Percentiles rank a stretch among this genome's conserved stretches.
phyloP scores from a whole-genome alignment of 2,888 invertebrate species.

The Serripes groenlandicus region DNA sequence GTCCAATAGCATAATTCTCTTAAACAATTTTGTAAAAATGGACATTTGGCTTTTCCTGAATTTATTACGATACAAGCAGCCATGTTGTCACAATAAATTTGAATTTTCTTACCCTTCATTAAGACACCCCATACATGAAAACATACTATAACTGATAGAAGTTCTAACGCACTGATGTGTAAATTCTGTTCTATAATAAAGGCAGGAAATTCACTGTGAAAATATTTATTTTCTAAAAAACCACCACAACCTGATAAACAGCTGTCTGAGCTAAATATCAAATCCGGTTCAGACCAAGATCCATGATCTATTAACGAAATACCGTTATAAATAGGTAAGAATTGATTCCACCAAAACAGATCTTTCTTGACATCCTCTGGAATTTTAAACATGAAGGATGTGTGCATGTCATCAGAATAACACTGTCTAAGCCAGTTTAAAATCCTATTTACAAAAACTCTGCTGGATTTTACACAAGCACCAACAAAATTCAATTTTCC shows the following conservation, averaged over 20 bases:
- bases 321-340: slow-evolving; percentile 43
- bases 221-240: neutral
- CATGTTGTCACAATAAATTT: slow-evolving; percentile 9
- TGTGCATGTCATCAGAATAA: neutral
- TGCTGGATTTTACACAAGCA: neutral
- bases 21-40: slow-evolving; percentile 7
- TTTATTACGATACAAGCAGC: slow-evolving; percentile 21
- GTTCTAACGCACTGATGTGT: slow-evolving; percentile 39
- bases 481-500: slow-evolving; percentile 48
- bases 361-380: slow-evolving; percentile 31
- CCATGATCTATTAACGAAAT: slow-evolving; percentile 40
- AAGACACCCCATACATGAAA: slow-evolving; percentile 26
- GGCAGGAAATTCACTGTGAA: slow-evolving; percentile 29
- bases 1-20: slow-evolving; percentile 20
- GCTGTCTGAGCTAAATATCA: slow-evolving; percentile 9
- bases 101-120: neutral
- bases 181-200: slow-evolving; percentile 13
- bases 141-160: slow-evolving; percentile 35
- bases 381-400: slow-evolving; percentile 7
- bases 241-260: slow-evolving; percentile 41
- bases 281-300: slow-evolving; percentile 26
- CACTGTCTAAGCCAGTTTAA: slow-evolving; percentile 27
- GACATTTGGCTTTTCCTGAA: neutral
- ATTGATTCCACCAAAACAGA: slow-evolving; percentile 37
- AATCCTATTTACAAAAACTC: slow-evolving; percentile 6